Conservation (phyloP, 2,888 invertebrate genomes). For the Pardosa pseudoannulata region DNA sequence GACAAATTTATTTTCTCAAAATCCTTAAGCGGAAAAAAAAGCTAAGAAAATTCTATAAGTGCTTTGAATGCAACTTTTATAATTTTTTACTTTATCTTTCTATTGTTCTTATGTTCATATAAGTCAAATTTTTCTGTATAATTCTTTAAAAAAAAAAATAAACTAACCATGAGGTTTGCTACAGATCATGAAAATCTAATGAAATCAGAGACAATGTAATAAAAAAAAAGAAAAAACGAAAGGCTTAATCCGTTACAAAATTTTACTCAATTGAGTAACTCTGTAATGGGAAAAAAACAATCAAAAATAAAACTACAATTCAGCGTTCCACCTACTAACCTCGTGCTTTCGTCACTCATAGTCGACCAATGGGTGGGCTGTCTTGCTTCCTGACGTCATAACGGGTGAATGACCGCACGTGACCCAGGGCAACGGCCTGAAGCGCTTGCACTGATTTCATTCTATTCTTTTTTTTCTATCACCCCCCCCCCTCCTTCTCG, state of each 20-base stretch:
- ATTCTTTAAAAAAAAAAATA: no score
- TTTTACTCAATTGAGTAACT: slow-evolving; percentile 25
- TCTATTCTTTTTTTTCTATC: slow-evolving; percentile 24
- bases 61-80: no score
- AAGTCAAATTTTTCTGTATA: no score
- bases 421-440: slow-evolving; percentile 73
- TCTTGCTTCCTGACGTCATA: slow-evolving; percentile 33
- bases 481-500: slow-evolving; percentile 13
- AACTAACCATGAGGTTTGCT: no score
- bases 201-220: background rate
- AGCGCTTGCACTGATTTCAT: slow-evolving; percentile 67
- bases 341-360: slow-evolving; percentile 55
- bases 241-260: slow-evolving; percentile 3
- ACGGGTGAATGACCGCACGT: slow-evolving; percentile 72
- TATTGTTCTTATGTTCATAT: no score
- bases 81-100: no score
- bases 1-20: no score
- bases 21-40: no score
- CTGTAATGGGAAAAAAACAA: slow-evolving; percentile 23
- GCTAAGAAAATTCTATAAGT: no score
- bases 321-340: slow-evolving; percentile 72
- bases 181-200: no score
- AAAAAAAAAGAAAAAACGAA: background rate
- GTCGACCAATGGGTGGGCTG: background rate
- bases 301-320: slow-evolving; percentile 25